Percentiles rank a stretch among this genome's conserved stretches.
Conservation (phyloP, 2,888 invertebrate genomes). For the Clunio marinus region DNA sequence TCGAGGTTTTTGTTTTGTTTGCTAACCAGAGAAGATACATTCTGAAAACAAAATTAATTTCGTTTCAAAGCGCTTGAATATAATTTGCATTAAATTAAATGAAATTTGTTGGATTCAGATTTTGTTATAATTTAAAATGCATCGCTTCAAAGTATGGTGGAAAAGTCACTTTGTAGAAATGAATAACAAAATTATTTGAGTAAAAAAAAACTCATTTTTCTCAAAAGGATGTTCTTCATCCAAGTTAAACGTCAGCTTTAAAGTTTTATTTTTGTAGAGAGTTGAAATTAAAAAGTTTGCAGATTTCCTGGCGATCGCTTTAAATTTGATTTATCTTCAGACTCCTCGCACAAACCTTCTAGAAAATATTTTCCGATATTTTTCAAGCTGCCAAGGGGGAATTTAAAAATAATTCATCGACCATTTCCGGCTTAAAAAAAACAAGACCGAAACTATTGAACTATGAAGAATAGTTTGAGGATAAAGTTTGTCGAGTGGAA, state of each 20-base stretch:
- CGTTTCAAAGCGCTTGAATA: not conserved
- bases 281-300: no score
- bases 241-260: not conserved
- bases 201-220: no score
- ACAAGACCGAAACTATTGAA: not conserved
- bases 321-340: not conserved
- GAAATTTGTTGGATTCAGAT: not conserved
- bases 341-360: no score
- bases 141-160: not conserved
- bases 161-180: no score
- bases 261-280: not conserved
- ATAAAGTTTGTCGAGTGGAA: not conserved
- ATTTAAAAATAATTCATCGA: no score
- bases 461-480: not conserved
- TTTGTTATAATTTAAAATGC: not conserved
- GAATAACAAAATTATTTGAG: no score
- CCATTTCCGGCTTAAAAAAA: slow-evolving; percentile 4
- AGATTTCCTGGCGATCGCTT: not conserved
- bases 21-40: slow-evolving; percentile 1
- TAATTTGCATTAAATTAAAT: slow-evolving; percentile 7
- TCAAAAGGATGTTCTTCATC: no score
- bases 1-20: slow-evolving; percentile 7
- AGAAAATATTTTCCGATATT: not conserved
- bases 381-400: no score
- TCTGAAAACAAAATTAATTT: slow-evolving; percentile 2